Evolutionary conservation across 2,113 vertebrate species (phyloP).

Genomic region (Campylomormyrus tamandua): DNA sequence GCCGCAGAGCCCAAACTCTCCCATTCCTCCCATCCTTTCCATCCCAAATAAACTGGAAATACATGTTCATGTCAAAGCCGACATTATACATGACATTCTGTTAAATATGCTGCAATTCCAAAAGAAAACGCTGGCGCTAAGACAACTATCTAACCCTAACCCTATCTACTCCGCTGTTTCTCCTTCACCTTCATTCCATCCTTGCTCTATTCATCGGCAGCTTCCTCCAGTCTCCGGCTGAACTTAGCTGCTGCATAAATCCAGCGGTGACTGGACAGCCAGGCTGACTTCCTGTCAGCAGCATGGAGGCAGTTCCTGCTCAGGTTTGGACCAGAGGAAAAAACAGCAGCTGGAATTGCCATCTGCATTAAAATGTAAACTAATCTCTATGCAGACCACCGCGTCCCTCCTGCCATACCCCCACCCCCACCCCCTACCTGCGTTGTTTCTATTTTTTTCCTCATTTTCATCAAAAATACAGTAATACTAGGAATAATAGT

Average conservation of each 20-base stretch:
- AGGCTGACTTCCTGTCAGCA: constrained; percentile 48
- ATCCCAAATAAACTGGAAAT: background rate
- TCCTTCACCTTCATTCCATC: background rate
- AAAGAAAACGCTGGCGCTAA: background rate
- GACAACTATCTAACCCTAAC: no score
- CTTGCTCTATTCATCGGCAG: background rate
- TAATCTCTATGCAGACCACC: background rate
- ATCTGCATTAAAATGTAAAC: constrained; percentile 39
- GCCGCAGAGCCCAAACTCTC: background rate
- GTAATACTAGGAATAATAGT: background rate
- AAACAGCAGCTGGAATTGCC: constrained; percentile 46
- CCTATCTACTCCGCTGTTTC: no score
- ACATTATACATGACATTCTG: background rate
- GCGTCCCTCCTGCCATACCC: background rate
- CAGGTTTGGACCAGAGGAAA: constrained; percentile 31
- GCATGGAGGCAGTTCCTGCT: constrained; percentile 57
- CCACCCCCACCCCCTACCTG: background rate
- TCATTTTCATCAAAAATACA: background rate
- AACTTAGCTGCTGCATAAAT: constrained; percentile 24
- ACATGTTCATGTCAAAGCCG: background rate
- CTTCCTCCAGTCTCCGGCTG: background rate
- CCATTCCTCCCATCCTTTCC: background rate
- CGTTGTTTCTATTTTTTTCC: background rate
- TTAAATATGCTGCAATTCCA: background rate
- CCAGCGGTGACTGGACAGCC: constrained; percentile 33